Percentiles rank a stretch among this genome's conserved stretches.
Conservation (phyloP, 1,140 invertebrate genomes). For the Psix sp. region DNA sequence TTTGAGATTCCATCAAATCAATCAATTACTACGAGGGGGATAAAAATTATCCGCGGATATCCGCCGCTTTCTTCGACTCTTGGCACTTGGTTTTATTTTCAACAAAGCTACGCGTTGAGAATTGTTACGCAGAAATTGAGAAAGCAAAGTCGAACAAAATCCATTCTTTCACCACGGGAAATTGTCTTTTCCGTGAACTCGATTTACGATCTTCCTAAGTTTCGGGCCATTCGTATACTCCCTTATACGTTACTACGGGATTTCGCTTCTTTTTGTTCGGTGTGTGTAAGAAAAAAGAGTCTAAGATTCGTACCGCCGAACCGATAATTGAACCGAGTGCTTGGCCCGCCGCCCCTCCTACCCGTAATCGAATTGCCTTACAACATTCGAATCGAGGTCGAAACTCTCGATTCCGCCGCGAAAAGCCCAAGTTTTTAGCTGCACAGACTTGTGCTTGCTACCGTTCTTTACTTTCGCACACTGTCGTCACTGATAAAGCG, state of each 20-base stretch:
- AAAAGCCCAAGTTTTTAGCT: slow-evolving; percentile 69
- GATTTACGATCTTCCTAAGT: slow-evolving; percentile 61
- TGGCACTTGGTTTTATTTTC: slow-evolving; percentile 5
- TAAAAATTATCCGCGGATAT: not conserved
- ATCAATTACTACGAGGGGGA: not conserved
- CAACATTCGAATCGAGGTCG: slow-evolving; percentile 63
- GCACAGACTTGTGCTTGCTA: slow-evolving; percentile 36
- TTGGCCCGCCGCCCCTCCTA: slow-evolving; percentile 34
- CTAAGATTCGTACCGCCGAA: slow-evolving; percentile 57
- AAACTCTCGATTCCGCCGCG: slow-evolving; percentile 66
- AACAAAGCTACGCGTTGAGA: slow-evolving; percentile 18
- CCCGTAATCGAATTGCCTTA: slow-evolving; percentile 70
- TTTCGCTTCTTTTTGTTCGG: slow-evolving; percentile 53
- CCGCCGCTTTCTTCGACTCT: not conserved
- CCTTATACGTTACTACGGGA: slow-evolving; percentile 57
- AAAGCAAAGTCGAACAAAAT: slow-evolving; percentile 55
- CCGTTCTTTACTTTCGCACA: slow-evolving; percentile 45
- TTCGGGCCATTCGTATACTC: slow-evolving; percentile 55
- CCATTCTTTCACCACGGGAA: slow-evolving; percentile 57
- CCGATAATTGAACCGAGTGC: slow-evolving; percentile 69
- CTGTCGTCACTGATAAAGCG: slow-evolving; percentile 62
- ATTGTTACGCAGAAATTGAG: slow-evolving; percentile 55
- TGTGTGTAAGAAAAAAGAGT: slow-evolving; percentile 52
- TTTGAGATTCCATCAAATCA: too few species aligned
- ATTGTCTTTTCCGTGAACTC: slow-evolving; percentile 60